Percentiles rank a stretch among this genome's conserved stretches.
Conservation (phyloP, 2,797 vertebrate species). For the Anguilla megastoma region DNA sequence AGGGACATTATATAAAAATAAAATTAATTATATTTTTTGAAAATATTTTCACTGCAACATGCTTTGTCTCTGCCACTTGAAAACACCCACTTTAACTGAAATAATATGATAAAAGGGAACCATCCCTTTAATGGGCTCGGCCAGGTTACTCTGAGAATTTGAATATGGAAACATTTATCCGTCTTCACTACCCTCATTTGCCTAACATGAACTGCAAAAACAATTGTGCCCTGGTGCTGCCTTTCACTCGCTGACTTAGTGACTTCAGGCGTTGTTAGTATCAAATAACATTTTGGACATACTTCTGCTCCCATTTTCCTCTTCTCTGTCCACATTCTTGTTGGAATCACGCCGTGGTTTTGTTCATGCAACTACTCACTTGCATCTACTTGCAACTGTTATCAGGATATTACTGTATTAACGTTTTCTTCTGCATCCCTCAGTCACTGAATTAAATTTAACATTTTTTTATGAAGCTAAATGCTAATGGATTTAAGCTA, state of each 20-base stretch:
- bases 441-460: neutral
- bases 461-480: neutral
- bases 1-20: too few relatives aligned
- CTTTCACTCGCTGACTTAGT: neutral
- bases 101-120: neutral
- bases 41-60: too few relatives aligned
- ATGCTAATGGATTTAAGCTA: neutral
- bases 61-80: too few relatives aligned
- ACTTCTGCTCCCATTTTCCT: neutral
- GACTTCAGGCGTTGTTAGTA: neutral
- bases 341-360: neutral
- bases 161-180: neutral
- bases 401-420: neutral
- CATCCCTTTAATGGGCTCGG: neutral
- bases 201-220: neutral
- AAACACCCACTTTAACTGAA: neutral
- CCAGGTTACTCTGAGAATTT: neutral
- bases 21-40: too few relatives aligned
- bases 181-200: neutral
- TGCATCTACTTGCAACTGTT: neutral
- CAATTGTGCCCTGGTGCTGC: neutral
- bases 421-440: neutral
- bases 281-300: neutral
- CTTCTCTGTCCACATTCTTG: neutral
- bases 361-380: neutral